A percentile compares a stretch with the other conserved stretches of the same genome.
phyloP scores from a whole-genome alignment of 2,113 vertebrate species.

The Sinocyclocheilus grahami region DNA sequence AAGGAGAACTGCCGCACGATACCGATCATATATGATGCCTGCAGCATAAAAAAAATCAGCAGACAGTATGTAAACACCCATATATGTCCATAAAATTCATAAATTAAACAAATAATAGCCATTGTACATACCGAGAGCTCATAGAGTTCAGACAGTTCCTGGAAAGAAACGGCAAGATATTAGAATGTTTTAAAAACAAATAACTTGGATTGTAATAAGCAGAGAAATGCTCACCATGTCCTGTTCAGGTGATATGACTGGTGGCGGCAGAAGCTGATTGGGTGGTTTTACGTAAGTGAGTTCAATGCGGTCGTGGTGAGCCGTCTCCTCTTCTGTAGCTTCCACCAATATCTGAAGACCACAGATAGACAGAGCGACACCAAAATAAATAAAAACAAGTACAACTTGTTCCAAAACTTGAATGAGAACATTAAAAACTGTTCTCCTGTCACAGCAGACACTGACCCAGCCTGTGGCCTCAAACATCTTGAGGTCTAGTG shows the following conservation, averaged over 20 bases:
- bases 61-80: background rate
- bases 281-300: conserved; percentile 94
- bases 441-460: background rate
- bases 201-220: background rate
- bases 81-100: background rate
- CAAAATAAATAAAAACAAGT: background rate
- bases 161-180: conserved; percentile 49
- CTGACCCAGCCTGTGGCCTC: conserved; percentile 94
- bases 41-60: conserved; percentile 27
- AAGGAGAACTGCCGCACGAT: conserved; percentile 97
- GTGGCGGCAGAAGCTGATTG: conserved; percentile 85
- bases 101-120: background rate
- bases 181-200: background rate
- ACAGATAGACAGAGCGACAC: background rate
- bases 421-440: background rate
- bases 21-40: conserved; percentile 92
- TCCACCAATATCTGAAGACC: conserved; percentile 88
- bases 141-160: conserved; percentile 94
- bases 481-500: conserved; percentile 98
- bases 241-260: conserved; percentile 73
- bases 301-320: conserved; percentile 95
- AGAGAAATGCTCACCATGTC: conserved; percentile 82
- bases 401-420: background rate
- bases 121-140: conserved; percentile 86
- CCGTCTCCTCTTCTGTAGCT: conserved; percentile 95